Evolutionary conservation across 2,797 vertebrate species (phyloP).

Genomic region (Brachyalestes nurse): DNA sequence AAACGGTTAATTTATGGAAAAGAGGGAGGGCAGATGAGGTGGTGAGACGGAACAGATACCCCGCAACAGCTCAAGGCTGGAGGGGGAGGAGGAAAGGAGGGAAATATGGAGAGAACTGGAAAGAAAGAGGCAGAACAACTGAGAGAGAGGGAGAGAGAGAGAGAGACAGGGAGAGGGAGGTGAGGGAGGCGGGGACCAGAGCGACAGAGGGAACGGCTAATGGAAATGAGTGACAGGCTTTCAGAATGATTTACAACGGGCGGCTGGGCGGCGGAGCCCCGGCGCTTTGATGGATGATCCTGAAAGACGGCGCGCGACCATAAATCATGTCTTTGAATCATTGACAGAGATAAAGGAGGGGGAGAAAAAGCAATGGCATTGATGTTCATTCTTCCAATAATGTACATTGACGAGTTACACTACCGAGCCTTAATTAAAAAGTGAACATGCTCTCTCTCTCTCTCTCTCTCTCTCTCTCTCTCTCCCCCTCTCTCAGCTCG

Average conservation of each 20-base stretch:
- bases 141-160: slow-evolving; percentile 1
- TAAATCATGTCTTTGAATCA: slow-evolving; percentile 99
- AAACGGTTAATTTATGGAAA: slow-evolving; percentile 83
- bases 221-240: slow-evolving; percentile 99
- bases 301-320: slow-evolving; percentile 99
- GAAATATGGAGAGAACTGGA: slow-evolving; percentile 50
- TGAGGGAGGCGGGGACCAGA: slow-evolving; percentile 78
- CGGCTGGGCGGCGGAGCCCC: slow-evolving; percentile 94
- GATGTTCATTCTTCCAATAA: slow-evolving; percentile 99
- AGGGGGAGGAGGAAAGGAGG: slow-evolving; percentile 58
- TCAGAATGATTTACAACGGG: slow-evolving; percentile 99
- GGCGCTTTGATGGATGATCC: slow-evolving; percentile 98
- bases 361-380: slow-evolving; percentile 96
- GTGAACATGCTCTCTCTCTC: slow-evolving; percentile 76
- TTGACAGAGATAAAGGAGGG: slow-evolving; percentile 99
- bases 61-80: slow-evolving; percentile 74
- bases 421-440: slow-evolving; percentile 99
- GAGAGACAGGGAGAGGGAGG: slow-evolving; percentile 55
- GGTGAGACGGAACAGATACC: slow-evolving; percentile 80
- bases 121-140: slow-evolving; percentile 24
- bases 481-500: slow-evolving; percentile 59
- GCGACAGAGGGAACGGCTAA: slow-evolving; percentile 90
- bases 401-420: slow-evolving; percentile 99
- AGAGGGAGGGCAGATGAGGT: slow-evolving; percentile 78
- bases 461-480: slow-evolving; percentile 56